phyloP scores from a whole-genome alignment of 2,113 vertebrate genomes.

The Gymnocephalus cernua region DNA sequence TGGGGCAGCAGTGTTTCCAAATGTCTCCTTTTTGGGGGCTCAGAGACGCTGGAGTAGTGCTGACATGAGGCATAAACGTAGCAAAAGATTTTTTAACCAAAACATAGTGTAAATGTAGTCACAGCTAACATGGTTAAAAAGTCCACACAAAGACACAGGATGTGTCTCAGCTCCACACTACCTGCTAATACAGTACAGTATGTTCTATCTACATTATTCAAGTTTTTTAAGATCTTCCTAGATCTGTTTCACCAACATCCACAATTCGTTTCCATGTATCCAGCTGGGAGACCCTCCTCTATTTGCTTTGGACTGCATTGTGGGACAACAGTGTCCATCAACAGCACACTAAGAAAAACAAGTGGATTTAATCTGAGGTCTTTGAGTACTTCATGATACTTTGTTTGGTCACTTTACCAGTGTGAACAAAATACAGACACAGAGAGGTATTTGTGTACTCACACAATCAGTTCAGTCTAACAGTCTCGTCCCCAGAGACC shows the following conservation, averaged over 20 bases:
- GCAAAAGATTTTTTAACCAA: too few species aligned
- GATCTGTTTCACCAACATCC: neutral
- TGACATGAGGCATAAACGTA: too few species aligned
- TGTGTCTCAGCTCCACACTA: neutral
- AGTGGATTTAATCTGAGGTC: neutral
- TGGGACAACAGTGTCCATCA: neutral
- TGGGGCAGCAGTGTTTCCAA: too few species aligned
- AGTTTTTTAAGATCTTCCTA: neutral
- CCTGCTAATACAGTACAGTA: neutral
- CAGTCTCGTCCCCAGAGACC: conserved; percentile 55
- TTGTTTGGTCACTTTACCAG: too few species aligned
- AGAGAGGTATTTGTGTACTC: conserved; percentile 12
- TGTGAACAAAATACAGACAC: neutral
- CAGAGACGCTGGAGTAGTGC: too few species aligned
- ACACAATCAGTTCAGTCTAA: conserved; percentile 13
- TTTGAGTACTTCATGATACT: neutral
- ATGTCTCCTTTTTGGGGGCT: too few species aligned
- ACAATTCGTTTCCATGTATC: neutral
- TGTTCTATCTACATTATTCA: too few species aligned
- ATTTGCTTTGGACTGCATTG: neutral
- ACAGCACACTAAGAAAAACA: neutral
- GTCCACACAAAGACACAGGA: too few species aligned
- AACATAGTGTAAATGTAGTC: neutral
- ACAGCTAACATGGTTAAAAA: too few species aligned
- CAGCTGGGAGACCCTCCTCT: neutral